Evolutionary conservation across 2,113 vertebrate genomes (phyloP).

Genomic region (Salminus brasiliensis): DNA sequence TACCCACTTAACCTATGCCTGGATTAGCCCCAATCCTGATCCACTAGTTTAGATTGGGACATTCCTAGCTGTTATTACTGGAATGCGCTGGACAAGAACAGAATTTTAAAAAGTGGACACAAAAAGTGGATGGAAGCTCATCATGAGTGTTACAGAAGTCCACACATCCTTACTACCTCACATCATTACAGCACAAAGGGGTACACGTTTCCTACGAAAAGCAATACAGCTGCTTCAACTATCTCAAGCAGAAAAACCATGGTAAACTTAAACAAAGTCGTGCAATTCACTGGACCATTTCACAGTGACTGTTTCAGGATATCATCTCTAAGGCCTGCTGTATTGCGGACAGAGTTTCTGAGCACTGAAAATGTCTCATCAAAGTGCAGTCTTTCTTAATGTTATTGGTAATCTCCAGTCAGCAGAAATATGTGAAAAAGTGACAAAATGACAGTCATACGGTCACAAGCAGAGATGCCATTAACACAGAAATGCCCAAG

Average conservation of each 20-base stretch:
- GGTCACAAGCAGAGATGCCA: too few relatives aligned
- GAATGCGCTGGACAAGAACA: neutral
- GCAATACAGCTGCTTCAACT: neutral
- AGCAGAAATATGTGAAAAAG: neutral
- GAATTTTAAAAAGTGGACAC: too few relatives aligned
- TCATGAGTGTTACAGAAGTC: neutral
- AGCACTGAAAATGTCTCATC: neutral
- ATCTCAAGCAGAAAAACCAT: neutral
- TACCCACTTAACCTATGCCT: too few relatives aligned
- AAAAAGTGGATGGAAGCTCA: neutral
- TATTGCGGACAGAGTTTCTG: neutral
- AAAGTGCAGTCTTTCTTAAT: neutral
- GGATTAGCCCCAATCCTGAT: too few relatives aligned
- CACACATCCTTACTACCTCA: neutral
- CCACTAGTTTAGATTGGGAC: too few relatives aligned
- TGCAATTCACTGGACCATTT: neutral
- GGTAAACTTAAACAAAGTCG: neutral
- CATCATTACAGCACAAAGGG: neutral
- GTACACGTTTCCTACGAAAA: neutral
- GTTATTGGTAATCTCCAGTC: neutral
- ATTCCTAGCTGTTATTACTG: neutral
- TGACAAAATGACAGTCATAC: conserved; percentile 7
- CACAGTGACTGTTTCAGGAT: neutral
- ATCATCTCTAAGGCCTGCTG: neutral
- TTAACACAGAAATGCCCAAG: conserved; percentile 7